Evolutionary conservation across 2,113 vertebrate species (phyloP).

Genomic region (Hypocryptadius cinnamomeus): DNA sequence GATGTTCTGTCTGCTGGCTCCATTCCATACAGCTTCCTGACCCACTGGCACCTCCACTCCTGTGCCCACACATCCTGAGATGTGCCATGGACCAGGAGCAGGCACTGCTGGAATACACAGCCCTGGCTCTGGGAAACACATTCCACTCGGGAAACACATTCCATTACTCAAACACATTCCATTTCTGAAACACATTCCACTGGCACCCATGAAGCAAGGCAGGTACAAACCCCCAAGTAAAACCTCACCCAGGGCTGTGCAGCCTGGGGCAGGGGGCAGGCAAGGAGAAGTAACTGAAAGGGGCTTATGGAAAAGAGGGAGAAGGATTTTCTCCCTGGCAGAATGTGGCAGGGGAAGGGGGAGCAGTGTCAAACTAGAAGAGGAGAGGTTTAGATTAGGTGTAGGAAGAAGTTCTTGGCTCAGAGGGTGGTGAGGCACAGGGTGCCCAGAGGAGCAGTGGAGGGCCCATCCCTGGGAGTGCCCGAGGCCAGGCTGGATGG

Average conservation of each 20-base stretch:
- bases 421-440: background rate
- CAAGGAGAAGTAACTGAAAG: background rate
- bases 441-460: background rate
- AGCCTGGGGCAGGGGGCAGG: background rate
- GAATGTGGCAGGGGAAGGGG: background rate
- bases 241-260: background rate
- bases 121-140: background rate
- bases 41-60: background rate
- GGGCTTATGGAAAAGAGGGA: background rate
- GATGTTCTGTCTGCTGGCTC: background rate
- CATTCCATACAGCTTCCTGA: background rate
- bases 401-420: background rate
- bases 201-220: background rate
- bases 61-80: background rate
- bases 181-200: too few relatives aligned
- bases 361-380: background rate
- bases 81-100: accelerated
- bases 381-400: background rate
- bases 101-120: background rate
- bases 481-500: background rate
- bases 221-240: background rate
- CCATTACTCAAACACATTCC: background rate
- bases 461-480: background rate
- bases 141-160: background rate
- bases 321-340: background rate